Percentiles rank a stretch among this genome's conserved stretches.
Conservation (phyloP, 1,140 invertebrate species). For the Brachionus rotundiformis region DNA sequence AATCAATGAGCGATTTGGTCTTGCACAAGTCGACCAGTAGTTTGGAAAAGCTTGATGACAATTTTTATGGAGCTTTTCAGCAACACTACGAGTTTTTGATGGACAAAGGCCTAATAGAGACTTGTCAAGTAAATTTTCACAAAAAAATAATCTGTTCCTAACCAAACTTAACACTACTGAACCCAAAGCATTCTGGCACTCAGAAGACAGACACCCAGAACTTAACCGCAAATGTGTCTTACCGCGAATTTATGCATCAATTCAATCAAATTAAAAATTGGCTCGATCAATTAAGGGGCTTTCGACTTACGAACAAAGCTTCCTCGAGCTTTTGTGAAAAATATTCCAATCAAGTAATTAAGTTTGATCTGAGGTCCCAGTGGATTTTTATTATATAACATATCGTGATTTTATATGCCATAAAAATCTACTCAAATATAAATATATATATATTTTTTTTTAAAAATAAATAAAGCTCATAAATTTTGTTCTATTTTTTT, state of each 20-base stretch:
- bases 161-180: not conserved
- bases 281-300: constrained; percentile 73
- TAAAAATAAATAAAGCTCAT: constrained; percentile 53
- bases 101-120: constrained; percentile 86
- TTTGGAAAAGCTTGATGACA: constrained; percentile 66
- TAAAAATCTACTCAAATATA: too few species aligned
- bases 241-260: constrained; percentile 76
- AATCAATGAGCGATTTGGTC: not conserved
- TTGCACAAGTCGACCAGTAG: constrained; percentile 20
- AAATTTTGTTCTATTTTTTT: constrained; percentile 53
- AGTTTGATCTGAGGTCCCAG: not conserved
- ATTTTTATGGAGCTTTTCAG: constrained; percentile 80
- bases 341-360: constrained; percentile 60
- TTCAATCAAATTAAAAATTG: constrained; percentile 78
- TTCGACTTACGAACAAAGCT: constrained; percentile 55
- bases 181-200: constrained; percentile 66
- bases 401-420: not conserved
- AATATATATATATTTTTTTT: too few species aligned
- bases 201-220: constrained; percentile 62
- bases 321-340: constrained; percentile 58
- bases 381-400: constrained; percentile 54
- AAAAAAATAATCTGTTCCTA: too few species aligned
- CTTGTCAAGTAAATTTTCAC: constrained; percentile 75
- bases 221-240: constrained; percentile 69
- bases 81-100: constrained; percentile 88